Evolutionary conservation across 2,888 invertebrate genomes (phyloP), one percentile per base, ranked within the genome.

Genomic region (Eristalinus aeneus): DNA sequence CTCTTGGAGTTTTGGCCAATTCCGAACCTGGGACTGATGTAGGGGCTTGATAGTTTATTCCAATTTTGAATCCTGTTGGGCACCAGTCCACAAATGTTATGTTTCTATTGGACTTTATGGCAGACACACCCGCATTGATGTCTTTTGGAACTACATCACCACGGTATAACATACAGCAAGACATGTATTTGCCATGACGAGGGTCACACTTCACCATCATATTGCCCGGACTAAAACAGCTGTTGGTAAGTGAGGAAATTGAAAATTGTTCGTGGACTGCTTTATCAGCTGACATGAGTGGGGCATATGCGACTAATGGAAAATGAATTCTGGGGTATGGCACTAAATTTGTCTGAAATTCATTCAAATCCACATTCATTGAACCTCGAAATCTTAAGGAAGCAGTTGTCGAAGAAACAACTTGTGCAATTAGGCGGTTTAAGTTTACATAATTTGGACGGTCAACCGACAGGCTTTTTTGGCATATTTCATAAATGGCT

Each of bases 61-160:
- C 96, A 31, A 96, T 96, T 93, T 97, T 97, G 91, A 98, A 98
- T 0, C 98, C 98, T 8, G 98, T 98, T 1, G 98, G 98, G 91
- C 97, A 97, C 97, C 97, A 98, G 90, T 98, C 97, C n/a, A 98
- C 98, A 90, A 98, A 98, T 88, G 96, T 95, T 73, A 98, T 96
- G 68, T 94, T 94, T 89, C 95, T 95, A 88, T 96, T 95, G 0
- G 95, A 94, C 92, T 97, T 97, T 93, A 97, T 96, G 68, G 94
- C 94, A 0, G 96, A 96, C 73, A 97, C 96, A 12, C 97, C 96
- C 0, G 95, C 96, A 91, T 98, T 98, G 8, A 98, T 97, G 90
- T 98, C 98, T 91, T 96, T 96, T 0, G 97, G 96, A 32, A 96
- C 97, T 10, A 98, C 97, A 91, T 98, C 98, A 0, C 98, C 98